These are phyloP conservation scores for Brachypodius melanocephalos DNA, from an alignment of 2,113 vertebrate species.

Conservation along the genomic window DNA sequence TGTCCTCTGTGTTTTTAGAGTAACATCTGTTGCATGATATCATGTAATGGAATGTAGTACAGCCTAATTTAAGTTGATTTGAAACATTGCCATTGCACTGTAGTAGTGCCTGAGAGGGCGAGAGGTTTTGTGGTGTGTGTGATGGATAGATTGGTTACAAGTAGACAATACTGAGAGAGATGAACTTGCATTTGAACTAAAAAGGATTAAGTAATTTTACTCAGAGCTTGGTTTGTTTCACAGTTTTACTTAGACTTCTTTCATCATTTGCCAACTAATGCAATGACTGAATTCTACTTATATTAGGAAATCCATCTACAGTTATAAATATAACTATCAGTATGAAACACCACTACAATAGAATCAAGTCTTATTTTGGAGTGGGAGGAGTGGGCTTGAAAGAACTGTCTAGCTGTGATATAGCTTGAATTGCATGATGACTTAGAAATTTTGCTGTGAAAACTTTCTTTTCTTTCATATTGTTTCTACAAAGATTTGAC, in stretches of 20 bases:
- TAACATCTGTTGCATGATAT: slow-evolving; percentile 50
- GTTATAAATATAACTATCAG: neutral
- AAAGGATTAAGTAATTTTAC: neutral
- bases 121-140: neutral
- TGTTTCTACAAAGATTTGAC: neutral
- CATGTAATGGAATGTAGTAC: slow-evolving; percentile 33
- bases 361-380: neutral
- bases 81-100: slow-evolving; percentile 35
- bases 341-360: neutral
- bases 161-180: neutral
- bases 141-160: neutral
- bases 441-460: neutral
- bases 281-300: neutral
- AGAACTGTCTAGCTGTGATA: neutral
- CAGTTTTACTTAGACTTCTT: neutral
- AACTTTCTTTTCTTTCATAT: neutral
- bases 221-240: neutral
- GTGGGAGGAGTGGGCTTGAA: neutral
- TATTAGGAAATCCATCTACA: neutral
- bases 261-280: slow-evolving; percentile 15
- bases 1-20: slow-evolving; percentile 17
- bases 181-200: neutral
- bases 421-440: neutral
- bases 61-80: slow-evolving; percentile 33
- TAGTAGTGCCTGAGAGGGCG: neutral